A percentile compares a stretch with the other conserved stretches of the same genome.
Conservation (phyloP, 2,113 vertebrate species). For the Aegithalos caudatus region DNA sequence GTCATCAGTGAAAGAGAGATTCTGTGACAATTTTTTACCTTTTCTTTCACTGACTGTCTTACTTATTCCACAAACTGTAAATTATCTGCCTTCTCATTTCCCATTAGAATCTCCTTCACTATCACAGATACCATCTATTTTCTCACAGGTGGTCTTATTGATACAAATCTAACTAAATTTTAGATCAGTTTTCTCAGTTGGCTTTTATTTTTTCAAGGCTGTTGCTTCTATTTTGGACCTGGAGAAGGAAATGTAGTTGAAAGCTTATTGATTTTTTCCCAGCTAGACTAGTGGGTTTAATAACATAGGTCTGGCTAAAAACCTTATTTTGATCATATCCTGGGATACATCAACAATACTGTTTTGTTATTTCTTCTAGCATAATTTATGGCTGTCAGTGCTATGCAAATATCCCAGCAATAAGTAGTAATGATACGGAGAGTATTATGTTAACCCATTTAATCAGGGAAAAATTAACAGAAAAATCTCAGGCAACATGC, state of each 20-base stretch:
- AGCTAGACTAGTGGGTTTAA: not conserved
- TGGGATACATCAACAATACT: not conserved
- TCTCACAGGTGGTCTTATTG: not conserved
- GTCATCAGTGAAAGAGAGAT: not conserved
- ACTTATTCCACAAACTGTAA: not conserved
- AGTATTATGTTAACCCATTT: not conserved
- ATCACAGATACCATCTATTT: not conserved
- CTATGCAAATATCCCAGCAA: not conserved
- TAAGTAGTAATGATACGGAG: not conserved
- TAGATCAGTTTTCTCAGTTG: not conserved
- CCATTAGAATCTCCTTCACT: not conserved
- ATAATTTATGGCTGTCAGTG: not conserved
- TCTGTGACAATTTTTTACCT: not conserved
- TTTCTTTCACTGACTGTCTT: not conserved
- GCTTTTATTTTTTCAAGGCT: not conserved
- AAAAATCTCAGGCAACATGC: not conserved
- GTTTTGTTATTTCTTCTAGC: not conserved
- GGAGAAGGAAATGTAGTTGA: not conserved
- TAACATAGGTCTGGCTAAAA: not conserved
- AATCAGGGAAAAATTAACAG: not conserved
- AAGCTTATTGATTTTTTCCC: slow-evolving; percentile 14
- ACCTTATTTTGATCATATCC: not conserved
- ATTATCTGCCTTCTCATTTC: not conserved
- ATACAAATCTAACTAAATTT: not conserved
- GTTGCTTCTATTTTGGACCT: not conserved